Evolutionary conservation across 2,888 invertebrate species (phyloP), one percentile per base, ranked within the genome.

Genomic region (Ormyrus nitidulus): DNA sequence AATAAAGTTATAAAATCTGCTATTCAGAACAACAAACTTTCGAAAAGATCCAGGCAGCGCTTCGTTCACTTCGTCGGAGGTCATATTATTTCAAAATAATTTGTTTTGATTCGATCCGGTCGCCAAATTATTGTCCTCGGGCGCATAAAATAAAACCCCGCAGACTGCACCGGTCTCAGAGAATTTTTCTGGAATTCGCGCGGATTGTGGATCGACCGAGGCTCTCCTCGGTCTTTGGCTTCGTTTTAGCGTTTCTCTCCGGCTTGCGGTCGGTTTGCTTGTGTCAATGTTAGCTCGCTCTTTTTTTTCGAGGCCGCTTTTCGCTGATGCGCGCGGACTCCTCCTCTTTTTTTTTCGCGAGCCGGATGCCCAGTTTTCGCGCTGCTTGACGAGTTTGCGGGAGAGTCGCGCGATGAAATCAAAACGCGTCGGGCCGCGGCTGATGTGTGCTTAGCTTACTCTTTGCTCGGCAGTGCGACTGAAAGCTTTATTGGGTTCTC

Each of bases 221-320:
- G 51, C 9, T 11, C 53, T 9, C 10, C 10, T 46, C 46, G n/a
- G 48, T 64, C 75, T 74, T 74, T 74, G 65, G 58, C 49, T 69
- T 76, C 69, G 69, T 72, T 77, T 78, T 78, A 78, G 72, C 78
- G 58, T 2, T 19, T 19, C 19, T 19, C 19, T 19, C 19, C 19
- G 19, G 19, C 19, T 19, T 19, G 19, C 66, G 13, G 13, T 7
- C 13, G 71, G 53, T 65, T 66, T 19, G 68, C 72, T 59, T 73
- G 54, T 73, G 78, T 78, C 78, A 78, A 78, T 77, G 70, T 65
- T 72, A 59, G 81, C 74, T 81, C 74, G 76, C 66, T 73, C 64
- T 3, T 49, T 73, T 62, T 72, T 66, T 69, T 49, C 59, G 51
- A 13, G 19, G 19, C 19, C 19, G 78, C 68, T 71, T 64, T 75